Evolutionary conservation across 2,113 vertebrate species (phyloP), one percentile per base, ranked within the genome.

Genomic region (Melanotaenia duboulayi): DNA sequence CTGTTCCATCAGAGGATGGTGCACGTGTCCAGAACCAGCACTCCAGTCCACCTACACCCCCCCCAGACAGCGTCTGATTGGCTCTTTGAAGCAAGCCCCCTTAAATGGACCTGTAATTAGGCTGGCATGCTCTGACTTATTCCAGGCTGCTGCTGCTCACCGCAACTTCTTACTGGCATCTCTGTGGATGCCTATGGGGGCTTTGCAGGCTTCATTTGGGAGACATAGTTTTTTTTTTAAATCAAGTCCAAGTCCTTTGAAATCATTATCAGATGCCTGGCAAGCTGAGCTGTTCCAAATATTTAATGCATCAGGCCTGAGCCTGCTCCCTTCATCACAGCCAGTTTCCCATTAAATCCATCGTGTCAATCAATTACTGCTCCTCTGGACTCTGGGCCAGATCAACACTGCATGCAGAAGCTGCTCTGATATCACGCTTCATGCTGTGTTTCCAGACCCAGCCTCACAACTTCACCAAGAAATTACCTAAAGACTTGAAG

Each of bases 231-330:
- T 78, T 80, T 89, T 88, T 92, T 93, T 84, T 86, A 79, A 61
- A 74, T 86, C 87, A 90, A 87, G 89, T 88, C 83, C 40, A 44
- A 57, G 57, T 70, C 72, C 80, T 90, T 90, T 89, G 89, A 91
- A 93, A 92, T 85, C 82, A 78, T 76, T 83, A 88, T 92, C 92
- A 91, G 87, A 93, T 91, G 84, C 82, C 84, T 76, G 80, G 68
- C 81, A 78, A 76, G 51, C 78, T 82, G 71, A 74, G 71, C 76
- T 20, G 54, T 83, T 78, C 86, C 80, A 86, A 82, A 88, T 76
- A 75, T 86, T 91, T 87, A 82, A 87, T 75, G 85, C 64, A 71
- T 71, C 74, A 70, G 72, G 57, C 63, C 77, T 11, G n/a, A 86
- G 88, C 85, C 85, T 85, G 80, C 75, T 73, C 65, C 76, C 78